phyloP scores from a whole-genome alignment of 1,140 invertebrate genomes.

The Phymorhynchus buccinoides region DNA sequence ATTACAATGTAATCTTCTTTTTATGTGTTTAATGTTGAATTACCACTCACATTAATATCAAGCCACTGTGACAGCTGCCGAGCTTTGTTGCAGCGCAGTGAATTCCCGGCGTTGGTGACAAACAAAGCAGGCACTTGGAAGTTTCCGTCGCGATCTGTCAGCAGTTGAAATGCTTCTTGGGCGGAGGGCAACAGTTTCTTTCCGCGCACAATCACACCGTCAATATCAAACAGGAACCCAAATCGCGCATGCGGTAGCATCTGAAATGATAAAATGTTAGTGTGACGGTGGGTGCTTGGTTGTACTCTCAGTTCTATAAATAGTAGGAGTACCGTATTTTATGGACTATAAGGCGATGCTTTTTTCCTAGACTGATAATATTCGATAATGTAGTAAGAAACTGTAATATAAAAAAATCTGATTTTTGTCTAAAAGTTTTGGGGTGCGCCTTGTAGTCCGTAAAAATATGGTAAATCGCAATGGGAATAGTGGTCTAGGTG shows the following conservation, averaged over 20 bases:
- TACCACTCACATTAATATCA: slow-evolving; percentile 65
- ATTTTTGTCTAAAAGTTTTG: too few species aligned
- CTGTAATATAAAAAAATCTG: not conserved
- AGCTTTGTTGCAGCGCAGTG: slow-evolving; percentile 71
- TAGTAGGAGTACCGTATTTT: not conserved
- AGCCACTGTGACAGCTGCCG: slow-evolving; percentile 70
- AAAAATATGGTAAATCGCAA: too few species aligned
- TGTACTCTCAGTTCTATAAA: slow-evolving; percentile 31
- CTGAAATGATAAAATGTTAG: too few species aligned
- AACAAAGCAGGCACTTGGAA: slow-evolving; percentile 72
- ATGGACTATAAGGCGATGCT: not conserved
- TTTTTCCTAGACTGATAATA: not conserved
- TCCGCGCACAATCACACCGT: slow-evolving; percentile 74
- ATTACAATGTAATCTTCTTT: too few species aligned
- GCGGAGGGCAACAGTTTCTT: slow-evolving; percentile 69
- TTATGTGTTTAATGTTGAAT: not conserved
- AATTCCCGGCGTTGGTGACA: slow-evolving; percentile 74
- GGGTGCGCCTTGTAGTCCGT: too few species aligned
- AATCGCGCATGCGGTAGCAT: slow-evolving; percentile 54
- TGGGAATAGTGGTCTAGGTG: too few species aligned
- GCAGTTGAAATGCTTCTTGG: slow-evolving; percentile 65
- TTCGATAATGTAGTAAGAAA: not conserved
- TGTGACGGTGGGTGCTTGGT: too few species aligned
- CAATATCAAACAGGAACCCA: slow-evolving; percentile 74
- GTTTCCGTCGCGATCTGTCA: slow-evolving; percentile 66